Evolutionary conservation across 2,888 invertebrate genomes (phyloP).

Genomic region (Synergus umbraculus): DNA sequence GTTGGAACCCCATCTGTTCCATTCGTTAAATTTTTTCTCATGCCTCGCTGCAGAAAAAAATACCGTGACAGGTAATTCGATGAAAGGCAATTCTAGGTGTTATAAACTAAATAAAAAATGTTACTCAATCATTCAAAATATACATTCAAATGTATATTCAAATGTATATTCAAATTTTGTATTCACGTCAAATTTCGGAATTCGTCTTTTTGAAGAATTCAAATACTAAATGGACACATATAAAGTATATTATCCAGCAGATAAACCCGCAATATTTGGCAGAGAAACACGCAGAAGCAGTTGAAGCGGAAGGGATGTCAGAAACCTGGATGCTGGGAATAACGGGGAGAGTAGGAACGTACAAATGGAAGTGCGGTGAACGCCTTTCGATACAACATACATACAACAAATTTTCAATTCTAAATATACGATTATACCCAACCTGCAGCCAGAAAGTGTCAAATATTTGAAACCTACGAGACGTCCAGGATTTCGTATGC

Average conservation of each 20-base stretch:
- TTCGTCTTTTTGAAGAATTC: background rate
- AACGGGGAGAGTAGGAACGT: slow-evolving; percentile 21
- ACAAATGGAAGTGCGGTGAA: slow-evolving; percentile 40
- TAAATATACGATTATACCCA: background rate
- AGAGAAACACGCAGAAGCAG: background rate
- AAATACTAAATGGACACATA: background rate
- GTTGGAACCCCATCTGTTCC: slow-evolving; percentile 26
- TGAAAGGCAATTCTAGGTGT: background rate
- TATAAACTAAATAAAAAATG: background rate
- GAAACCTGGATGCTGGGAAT: slow-evolving; percentile 16
- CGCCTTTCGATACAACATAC: slow-evolving; percentile 29
- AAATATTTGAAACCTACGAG: slow-evolving; percentile 38
- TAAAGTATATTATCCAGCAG: background rate
- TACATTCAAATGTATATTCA: background rate
- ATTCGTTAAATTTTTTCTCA: slow-evolving; percentile 30
- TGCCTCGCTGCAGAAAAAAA: slow-evolving; percentile 16
- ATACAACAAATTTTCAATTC: background rate
- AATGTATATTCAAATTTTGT: too few relatives aligned
- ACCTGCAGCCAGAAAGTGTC: slow-evolving; percentile 34
- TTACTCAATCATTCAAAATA: too few relatives aligned
- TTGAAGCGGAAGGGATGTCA: slow-evolving; percentile 5
- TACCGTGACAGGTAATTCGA: slow-evolving; percentile 17
- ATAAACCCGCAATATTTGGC: background rate
- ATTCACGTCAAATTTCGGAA: background rate
- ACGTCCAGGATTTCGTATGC: slow-evolving; percentile 31